Percentiles rank a stretch among this genome's conserved stretches.
Evolutionary conservation across 2,113 vertebrate species (phyloP).

Genomic region (Mesitornis unicolor): DNA sequence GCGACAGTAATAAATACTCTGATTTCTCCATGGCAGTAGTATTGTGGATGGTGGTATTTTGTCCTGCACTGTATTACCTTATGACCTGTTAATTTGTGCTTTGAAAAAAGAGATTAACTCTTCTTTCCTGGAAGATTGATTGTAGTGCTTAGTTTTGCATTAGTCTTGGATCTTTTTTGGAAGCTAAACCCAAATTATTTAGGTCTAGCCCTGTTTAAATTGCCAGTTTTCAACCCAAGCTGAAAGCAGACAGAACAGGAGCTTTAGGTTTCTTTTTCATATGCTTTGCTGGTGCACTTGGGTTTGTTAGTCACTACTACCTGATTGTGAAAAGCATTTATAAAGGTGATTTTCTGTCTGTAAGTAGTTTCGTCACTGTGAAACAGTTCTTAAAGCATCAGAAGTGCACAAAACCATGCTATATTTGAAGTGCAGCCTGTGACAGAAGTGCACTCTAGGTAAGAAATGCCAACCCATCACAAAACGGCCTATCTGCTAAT

Average conservation of each 20-base stretch:
- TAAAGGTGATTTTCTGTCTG: neutral
- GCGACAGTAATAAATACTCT: neutral
- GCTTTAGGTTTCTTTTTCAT: neutral
- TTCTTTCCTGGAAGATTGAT: neutral
- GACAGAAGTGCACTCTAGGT: neutral
- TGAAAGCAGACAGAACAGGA: neutral
- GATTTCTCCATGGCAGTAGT: neutral
- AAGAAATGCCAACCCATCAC: neutral
- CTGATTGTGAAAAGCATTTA: neutral
- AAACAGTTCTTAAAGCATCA: neutral
- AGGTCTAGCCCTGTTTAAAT: neutral
- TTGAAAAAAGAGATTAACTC: neutral
- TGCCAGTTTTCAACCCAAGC: neutral
- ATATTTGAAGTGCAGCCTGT: neutral
- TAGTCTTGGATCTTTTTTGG: neutral
- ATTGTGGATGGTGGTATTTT: neutral
- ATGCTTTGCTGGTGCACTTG: neutral
- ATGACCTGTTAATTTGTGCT: neutral
- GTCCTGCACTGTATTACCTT: neutral
- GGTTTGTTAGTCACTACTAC: neutral
- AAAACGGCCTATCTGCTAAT: neutral
- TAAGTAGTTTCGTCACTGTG: neutral
- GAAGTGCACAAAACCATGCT: neutral
- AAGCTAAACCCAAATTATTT: neutral
- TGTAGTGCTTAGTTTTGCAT: neutral